Evolutionary conservation across 2,888 invertebrate species (phyloP), one percentile per base, ranked within the genome.

Genomic region (Heliconius charithonia): DNA sequence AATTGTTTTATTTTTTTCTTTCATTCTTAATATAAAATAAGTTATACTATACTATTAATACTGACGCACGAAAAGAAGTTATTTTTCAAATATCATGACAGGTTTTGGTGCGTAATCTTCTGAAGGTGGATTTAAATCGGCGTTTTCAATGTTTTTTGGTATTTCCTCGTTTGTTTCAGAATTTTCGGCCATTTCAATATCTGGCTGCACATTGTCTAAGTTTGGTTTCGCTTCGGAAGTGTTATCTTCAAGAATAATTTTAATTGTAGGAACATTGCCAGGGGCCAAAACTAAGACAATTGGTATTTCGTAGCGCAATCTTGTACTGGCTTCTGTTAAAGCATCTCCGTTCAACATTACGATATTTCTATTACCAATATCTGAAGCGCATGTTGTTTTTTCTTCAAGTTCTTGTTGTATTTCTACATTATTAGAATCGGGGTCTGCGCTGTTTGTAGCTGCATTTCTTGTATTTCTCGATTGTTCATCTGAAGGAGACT

Each of bases 391-490:
- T 69, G 73, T 73, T 66, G 41, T 66, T 37, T 25, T 65, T 41
- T 79, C 63, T 75, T 79, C 59, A 16, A 70, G 29, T 66, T 80
- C 76, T 29, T 67, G 66, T 9, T 75, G 27, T 25, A 74, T 27
- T 65, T 79, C 71, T 25, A 79, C 22, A 16, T 72, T 79, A 66
- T 77, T 78, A 41, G 62, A 37, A 19, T 75, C 62, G 19, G 29
- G 37, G 10, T 72, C 77, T 29, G n/a, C 9, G 25, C 74, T n/a
- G 16, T 7, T 59, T 37, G 32, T 32, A 7, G 29, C 69, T 7
- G 79, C 70, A 37, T 80, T 79, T 6, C 82, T 81, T n/a, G 72
- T 66, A 32, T 82, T 82, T 76, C 82, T 77, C 22, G 71, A 41
- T 59, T 79, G 81, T 19, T 83, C 84, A 37, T 77, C 78, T 12